Percentiles rank a stretch among this genome's conserved stretches.
phyloP scores from a whole-genome alignment of 2,113 vertebrate genomes.

The Cyphomyrus discorhynchus region DNA sequence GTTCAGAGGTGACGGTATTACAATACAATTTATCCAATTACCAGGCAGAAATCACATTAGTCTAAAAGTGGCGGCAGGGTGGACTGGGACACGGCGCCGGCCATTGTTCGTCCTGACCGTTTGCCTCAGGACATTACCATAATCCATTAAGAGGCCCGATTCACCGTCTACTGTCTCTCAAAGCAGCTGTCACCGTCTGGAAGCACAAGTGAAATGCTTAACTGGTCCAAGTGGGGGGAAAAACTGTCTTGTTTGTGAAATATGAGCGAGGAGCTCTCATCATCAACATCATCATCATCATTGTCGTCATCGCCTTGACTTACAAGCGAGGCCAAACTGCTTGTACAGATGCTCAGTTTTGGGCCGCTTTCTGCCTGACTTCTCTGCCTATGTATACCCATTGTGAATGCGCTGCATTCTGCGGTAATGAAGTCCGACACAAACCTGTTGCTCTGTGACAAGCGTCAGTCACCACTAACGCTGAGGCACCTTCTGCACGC shows the following conservation, averaged over 20 bases:
- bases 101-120: not conserved
- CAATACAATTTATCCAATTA: constrained; percentile 17
- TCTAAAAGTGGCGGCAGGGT: not conserved
- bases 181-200: not conserved
- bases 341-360: not conserved
- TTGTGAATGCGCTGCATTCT: not conserved
- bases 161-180: not conserved
- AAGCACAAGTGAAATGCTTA: not conserved
- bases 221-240: not conserved
- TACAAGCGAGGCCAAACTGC: not conserved
- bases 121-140: constrained; percentile 5
- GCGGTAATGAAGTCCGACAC: not conserved
- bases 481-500: not conserved
- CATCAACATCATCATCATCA: not conserved
- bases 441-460: not conserved
- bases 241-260: not conserved
- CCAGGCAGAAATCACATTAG: constrained; percentile 11
- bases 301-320: not conserved
- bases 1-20: constrained; percentile 8
- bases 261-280: not conserved
- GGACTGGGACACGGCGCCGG: not conserved
- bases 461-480: not conserved
- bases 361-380: not conserved
- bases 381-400: not conserved
- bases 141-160: not conserved